Conservation (phyloP, 2,797 vertebrate species). For the Chloroceryle amazona region DNA sequence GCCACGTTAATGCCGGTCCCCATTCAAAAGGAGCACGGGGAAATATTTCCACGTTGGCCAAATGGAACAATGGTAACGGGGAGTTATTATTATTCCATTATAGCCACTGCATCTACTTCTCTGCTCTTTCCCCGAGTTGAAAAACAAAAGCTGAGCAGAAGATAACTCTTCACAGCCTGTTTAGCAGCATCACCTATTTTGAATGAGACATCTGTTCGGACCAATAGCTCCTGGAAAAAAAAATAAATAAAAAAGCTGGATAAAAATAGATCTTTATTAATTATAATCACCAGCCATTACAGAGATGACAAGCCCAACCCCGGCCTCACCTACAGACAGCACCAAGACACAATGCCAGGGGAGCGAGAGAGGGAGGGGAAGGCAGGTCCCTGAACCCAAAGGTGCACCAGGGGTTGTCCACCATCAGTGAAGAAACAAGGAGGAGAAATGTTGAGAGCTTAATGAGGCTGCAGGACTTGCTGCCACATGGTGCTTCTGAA, state of each 20-base stretch:
- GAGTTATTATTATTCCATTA: constrained; percentile 8
- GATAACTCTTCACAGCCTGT: background rate
- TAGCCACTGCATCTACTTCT: background rate
- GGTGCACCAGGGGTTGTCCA: accelerated
- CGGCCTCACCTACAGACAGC: background rate
- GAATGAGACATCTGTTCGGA: background rate
- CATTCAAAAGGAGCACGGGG: background rate
- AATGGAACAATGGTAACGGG: background rate
- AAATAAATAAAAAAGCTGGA: background rate
- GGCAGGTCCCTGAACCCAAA: background rate
- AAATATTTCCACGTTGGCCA: background rate
- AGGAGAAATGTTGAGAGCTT: background rate
- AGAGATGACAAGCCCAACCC: accelerated
- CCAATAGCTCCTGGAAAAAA: background rate
- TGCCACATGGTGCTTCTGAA: background rate
- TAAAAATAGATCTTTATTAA: background rate
- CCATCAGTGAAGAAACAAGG: background rate
- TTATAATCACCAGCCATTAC: background rate
- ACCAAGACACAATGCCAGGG: accelerated
- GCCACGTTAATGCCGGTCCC: background rate
- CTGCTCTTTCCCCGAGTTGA: background rate
- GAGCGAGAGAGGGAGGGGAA: background rate
- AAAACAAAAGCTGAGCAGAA: background rate
- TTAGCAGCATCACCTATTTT: background rate
- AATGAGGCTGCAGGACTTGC: background rate